Evolutionary conservation across 2,113 vertebrate genomes (phyloP), one percentile per base, ranked within the genome.

Genomic region (Cranoglanis bouderius): DNA sequence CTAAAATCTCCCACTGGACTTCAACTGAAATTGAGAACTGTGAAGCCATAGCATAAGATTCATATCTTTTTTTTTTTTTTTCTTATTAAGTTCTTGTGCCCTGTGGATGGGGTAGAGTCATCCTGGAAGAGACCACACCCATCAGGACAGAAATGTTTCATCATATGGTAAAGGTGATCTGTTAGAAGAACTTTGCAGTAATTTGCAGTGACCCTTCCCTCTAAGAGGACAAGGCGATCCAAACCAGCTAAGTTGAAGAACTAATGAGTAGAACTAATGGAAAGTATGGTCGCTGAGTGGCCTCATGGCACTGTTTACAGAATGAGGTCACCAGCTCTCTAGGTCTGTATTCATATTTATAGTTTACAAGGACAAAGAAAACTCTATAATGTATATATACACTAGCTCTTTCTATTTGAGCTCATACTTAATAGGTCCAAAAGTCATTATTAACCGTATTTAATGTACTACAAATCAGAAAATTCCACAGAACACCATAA

Each of bases 401-500:
- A 70, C 16, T 75, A 75, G 8, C 24, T 43, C 38, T 43, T 16
- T 53, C 16, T 32, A 3, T 53, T 32, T 6, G 2, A 9, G 5
- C 16, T 10, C 19, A 1, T 46, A 29, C 6, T 24, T 78, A 75
- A 26, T 51, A 29, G 13, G 2, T 78, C 51, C 2, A n/a, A 78
- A 29, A 14, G 43, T n/a, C 24, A 49, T 80, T 80, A 53, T 51
- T 53, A 80, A 32, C 6, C 40, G 21, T 9, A 88, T 51, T 38
- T 32, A 43, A 86, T 81, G 26, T 16, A 21, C 16, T 81, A 61
- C 80, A 80, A 49, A 77, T 85, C 14, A 19, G 29, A 51, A 65
- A 84, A n/a, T 19, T 19, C 32, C 32, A 49, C 38, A 35, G 77
- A 70, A 57, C 40, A 88, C 21, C 19, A 53, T 38, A 74, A 97